These are phyloP conservation scores for Catostylus mosaicus DNA, from an alignment of 30 jellyfish, hydroid and myxozoan genomes.

Conservation along the genomic window DNA sequence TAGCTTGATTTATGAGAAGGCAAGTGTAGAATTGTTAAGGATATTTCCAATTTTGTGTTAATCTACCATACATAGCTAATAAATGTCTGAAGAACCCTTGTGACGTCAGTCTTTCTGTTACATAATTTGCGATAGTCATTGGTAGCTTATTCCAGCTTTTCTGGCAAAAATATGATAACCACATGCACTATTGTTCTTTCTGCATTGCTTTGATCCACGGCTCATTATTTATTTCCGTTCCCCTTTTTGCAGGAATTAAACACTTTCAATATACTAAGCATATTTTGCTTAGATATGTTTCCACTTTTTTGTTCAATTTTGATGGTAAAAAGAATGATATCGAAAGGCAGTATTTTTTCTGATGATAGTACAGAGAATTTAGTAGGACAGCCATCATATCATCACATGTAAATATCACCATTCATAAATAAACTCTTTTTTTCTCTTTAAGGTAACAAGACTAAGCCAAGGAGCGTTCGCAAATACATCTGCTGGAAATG, in stretches of 20 bases:
- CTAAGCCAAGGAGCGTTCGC: constrained; percentile 66
- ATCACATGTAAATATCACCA: neutral
- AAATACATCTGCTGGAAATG: constrained; percentile 63
- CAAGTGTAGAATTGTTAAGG: neutral
- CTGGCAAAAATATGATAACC: neutral
- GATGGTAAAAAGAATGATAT: too few relatives aligned
- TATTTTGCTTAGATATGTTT: too few relatives aligned
- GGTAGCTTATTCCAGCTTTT: neutral
- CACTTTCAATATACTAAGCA: too few relatives aligned
- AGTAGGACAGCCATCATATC: neutral
- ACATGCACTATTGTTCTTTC: neutral
- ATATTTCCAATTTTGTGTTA: neutral
- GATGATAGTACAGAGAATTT: neutral
- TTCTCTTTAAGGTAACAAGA: constrained; percentile 23
- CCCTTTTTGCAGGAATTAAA: too few relatives aligned
- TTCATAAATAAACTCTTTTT: too few relatives aligned
- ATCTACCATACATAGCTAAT: neutral
- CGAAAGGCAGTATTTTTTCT: too few relatives aligned
- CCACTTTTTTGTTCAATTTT: too few relatives aligned
- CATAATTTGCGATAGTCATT: neutral
- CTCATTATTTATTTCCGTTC: too few relatives aligned
- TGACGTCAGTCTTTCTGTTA: neutral
- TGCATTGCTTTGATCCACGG: too few relatives aligned
- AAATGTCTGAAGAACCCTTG: neutral
- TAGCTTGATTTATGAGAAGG: constrained; percentile 71